phyloP scores from a whole-genome alignment of 2,888 invertebrate genomes.

The Resseliella maxima region DNA sequence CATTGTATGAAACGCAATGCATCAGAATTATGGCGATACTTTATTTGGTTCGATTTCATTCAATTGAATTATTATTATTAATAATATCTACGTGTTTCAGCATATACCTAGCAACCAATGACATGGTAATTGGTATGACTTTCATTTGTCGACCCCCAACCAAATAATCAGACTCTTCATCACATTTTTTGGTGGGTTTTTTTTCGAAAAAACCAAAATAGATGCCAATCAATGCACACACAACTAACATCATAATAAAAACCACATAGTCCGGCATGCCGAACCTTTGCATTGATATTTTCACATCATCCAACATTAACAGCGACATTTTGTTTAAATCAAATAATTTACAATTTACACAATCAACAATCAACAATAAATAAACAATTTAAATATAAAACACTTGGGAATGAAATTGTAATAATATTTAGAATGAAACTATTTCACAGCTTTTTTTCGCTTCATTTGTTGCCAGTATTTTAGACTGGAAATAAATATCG shows the following conservation, averaged over 20 bases:
- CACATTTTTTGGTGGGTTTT: constrained; percentile 63
- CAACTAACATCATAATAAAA: constrained; percentile 79
- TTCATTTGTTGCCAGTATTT: background rate
- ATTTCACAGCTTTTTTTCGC: background rate
- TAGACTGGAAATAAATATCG: background rate
- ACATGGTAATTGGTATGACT: constrained; percentile 77
- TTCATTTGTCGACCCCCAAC: constrained; percentile 77
- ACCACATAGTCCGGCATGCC: constrained; percentile 82
- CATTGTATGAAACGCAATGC: no score
- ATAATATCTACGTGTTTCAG: no score
- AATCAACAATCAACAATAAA: background rate
- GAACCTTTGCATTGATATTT: constrained; percentile 73
- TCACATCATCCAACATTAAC: constrained; percentile 64
- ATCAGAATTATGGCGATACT: background rate
- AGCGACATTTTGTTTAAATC: background rate
- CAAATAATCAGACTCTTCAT: constrained; percentile 72
- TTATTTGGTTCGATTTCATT: background rate
- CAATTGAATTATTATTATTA: no score
- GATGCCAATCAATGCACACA: constrained; percentile 83
- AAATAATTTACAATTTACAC: background rate
- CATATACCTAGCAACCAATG: constrained; percentile 75
- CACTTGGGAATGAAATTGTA: background rate
- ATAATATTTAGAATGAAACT: background rate
- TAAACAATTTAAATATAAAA: background rate
- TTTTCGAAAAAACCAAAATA: constrained; percentile 83